These are phyloP conservation scores for Chaetops frenatus DNA, from an alignment of 2,113 vertebrate genomes.

Conservation along the genomic window DNA sequence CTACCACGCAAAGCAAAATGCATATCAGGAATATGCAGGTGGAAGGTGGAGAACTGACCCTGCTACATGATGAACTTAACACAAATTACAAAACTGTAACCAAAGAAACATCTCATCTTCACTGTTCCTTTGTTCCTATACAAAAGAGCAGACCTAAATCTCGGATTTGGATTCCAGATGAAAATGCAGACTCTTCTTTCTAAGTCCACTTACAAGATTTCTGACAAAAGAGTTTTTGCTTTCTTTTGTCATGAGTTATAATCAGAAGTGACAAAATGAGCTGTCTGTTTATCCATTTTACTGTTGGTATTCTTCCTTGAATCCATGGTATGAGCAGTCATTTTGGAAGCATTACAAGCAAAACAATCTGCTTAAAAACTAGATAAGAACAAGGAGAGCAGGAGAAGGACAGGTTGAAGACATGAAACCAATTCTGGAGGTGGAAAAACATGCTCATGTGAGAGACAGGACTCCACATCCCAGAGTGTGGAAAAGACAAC, in stretches of 20 bases:
- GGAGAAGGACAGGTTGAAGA: background rate
- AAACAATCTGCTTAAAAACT: constrained; percentile 47
- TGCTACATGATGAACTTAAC: background rate
- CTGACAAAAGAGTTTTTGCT: background rate
- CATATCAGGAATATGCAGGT: background rate
- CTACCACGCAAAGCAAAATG: background rate
- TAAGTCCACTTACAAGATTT: background rate
- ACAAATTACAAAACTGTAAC: background rate
- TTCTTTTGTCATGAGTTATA: constrained; percentile 21
- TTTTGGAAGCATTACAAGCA: constrained; percentile 40
- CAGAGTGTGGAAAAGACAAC: background rate
- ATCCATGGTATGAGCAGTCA: constrained; percentile 6
- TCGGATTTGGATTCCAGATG: too few species aligned
- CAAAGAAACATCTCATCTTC: background rate
- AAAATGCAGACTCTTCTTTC: too few species aligned
- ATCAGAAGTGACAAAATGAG: background rate
- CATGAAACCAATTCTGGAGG: background rate
- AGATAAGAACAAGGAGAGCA: constrained; percentile 9
- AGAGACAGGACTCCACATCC: background rate
- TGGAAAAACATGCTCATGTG: background rate
- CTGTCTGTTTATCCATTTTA: background rate
- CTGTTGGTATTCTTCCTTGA: background rate
- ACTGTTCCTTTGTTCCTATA: background rate
- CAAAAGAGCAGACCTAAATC: background rate
- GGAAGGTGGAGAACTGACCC: background rate